phyloP scores from a whole-genome alignment of 2,797 vertebrate genomes.

The Lutra lutra region DNA sequence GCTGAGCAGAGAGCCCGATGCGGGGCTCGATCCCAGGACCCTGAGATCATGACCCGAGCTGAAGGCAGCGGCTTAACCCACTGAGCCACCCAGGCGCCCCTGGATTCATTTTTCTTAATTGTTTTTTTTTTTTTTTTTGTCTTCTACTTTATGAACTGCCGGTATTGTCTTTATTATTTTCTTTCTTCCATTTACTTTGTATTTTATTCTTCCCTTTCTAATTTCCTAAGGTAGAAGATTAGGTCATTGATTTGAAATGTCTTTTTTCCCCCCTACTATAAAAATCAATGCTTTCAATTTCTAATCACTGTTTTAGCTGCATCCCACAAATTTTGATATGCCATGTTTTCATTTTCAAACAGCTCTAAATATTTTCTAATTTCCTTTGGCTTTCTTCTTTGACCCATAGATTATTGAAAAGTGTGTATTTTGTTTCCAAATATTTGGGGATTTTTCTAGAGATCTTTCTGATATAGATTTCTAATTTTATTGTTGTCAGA shows the following conservation, averaged over 20 bases:
- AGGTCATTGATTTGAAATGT: neutral
- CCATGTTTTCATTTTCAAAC: neutral
- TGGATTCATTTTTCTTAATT: neutral
- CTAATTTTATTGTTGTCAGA: neutral
- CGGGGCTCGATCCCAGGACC: too few species aligned
- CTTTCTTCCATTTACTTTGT: neutral
- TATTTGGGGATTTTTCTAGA: neutral
- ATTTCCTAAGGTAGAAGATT: neutral
- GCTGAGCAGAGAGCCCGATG: too few species aligned
- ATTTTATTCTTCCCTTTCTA: neutral
- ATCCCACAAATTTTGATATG: neutral
- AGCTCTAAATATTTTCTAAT: neutral
- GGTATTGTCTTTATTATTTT: neutral
- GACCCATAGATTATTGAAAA: neutral
- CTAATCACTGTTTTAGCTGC: neutral
- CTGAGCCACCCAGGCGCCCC: too few species aligned
- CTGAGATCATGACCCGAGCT: too few species aligned
- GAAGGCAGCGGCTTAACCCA: too few species aligned
- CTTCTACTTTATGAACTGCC: neutral
- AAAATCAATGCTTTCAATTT: neutral
- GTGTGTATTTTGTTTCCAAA: neutral
- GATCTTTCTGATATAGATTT: neutral
- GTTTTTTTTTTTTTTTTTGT: neutral
- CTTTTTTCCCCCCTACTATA: neutral
- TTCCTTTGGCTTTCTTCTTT: neutral